A percentile compares a stretch with the other conserved stretches of the same genome.
Conservation (phyloP, 2,888 invertebrate genomes). For the Amiota communis region DNA sequence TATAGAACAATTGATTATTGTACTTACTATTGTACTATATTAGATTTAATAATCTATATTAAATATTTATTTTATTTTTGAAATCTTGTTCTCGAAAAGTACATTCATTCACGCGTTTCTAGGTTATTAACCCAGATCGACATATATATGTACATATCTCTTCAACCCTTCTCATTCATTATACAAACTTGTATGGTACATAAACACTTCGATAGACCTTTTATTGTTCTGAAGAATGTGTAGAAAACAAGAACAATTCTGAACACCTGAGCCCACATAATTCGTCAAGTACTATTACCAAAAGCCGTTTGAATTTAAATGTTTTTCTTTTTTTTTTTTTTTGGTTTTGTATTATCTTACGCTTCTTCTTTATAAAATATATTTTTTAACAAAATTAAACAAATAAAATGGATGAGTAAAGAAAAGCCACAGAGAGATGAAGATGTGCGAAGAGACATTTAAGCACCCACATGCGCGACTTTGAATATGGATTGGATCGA, state of each 20-base stretch:
- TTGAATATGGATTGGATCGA: not conserved
- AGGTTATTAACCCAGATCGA: constrained; percentile 56
- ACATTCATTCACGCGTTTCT: constrained; percentile 49
- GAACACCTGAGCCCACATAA: constrained; percentile 71
- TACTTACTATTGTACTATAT: too few species aligned
- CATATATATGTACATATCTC: too few species aligned
- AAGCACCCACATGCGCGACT: constrained; percentile 10
- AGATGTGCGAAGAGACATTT: not conserved
- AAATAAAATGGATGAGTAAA: constrained; percentile 8
- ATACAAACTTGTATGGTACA: too few species aligned
- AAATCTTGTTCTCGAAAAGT: constrained; percentile 7
- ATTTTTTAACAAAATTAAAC: not conserved
- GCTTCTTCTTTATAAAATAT: not conserved
- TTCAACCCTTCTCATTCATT: too few species aligned
- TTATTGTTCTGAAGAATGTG: too few species aligned
- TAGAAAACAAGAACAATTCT: constrained; percentile 5
- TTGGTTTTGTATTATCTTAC: constrained; percentile 1
- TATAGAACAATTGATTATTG: too few species aligned
- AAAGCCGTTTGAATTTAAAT: constrained; percentile 58
- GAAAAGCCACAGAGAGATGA: constrained; percentile 7
- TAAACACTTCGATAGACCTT: too few species aligned
- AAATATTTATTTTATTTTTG: not conserved
- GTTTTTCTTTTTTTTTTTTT: constrained; percentile 35
- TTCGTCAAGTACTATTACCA: constrained; percentile 58
- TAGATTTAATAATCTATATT: too few species aligned